A percentile compares a stretch with the other conserved stretches of the same genome.
phyloP scores from a whole-genome alignment of 2,113 vertebrate species.

The Poecilia latipinna region DNA sequence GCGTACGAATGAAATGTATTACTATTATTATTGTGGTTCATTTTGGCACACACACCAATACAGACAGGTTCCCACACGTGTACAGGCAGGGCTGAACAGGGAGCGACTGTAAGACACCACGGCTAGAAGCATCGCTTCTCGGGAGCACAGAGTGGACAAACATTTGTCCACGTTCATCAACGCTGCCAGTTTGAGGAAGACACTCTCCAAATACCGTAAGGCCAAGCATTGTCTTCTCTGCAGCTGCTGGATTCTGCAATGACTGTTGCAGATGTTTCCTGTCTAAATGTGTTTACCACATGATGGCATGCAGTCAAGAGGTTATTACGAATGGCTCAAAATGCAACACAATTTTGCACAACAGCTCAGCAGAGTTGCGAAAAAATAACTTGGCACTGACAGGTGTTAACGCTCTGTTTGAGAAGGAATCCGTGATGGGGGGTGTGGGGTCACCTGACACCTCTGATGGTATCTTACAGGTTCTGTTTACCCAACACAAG shows the following conservation, averaged over 20 bases:
- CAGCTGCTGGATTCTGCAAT: slow-evolving; percentile 48
- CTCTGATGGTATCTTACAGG: slow-evolving; percentile 52
- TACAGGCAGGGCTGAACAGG: slow-evolving; percentile 6
- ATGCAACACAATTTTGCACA: background rate
- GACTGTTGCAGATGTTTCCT: slow-evolving; percentile 64
- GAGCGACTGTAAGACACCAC: slow-evolving; percentile 59
- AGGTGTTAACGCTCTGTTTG: slow-evolving; percentile 34
- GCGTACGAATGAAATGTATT: background rate
- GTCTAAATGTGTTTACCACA: slow-evolving; percentile 35
- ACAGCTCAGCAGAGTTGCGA: background rate
- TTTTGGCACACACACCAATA: slow-evolving; percentile 59
- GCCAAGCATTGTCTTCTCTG: slow-evolving; percentile 44
- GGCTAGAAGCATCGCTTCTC: slow-evolving; percentile 46
- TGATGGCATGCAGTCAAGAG: slow-evolving; percentile 6
- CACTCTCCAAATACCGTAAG: slow-evolving; percentile 26
- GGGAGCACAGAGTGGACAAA: slow-evolving; percentile 13
- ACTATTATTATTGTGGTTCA: slow-evolving; percentile 11
- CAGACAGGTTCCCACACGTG: slow-evolving; percentile 10
- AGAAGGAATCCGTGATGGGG: slow-evolving; percentile 40
- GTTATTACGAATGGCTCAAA: slow-evolving; percentile 19
- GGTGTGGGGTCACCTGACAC: slow-evolving; percentile 44
- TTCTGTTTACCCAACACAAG: slow-evolving; percentile 60
- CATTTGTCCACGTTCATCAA: slow-evolving; percentile 60
- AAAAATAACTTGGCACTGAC: slow-evolving; percentile 25
- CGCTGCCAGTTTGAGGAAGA: slow-evolving; percentile 29